Conservation (phyloP, 2,113 vertebrate genomes). For the Corvus hawaiiensis region DNA sequence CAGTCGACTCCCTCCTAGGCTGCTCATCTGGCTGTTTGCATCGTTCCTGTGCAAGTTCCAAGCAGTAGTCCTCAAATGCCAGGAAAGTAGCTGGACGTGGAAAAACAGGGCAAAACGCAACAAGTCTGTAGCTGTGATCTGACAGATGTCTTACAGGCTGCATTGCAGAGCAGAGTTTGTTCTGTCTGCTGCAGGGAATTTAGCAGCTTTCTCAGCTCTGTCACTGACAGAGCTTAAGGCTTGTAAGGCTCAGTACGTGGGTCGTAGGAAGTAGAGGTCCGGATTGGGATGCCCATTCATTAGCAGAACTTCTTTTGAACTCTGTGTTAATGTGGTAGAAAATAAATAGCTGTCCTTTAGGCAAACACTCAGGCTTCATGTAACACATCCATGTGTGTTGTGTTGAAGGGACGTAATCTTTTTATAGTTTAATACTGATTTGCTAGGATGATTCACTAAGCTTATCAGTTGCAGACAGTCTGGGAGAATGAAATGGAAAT, state of each 20-base stretch:
- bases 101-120: not conserved
- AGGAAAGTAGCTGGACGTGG: constrained; percentile 28
- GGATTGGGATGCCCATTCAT: not conserved
- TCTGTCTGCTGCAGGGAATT: not conserved
- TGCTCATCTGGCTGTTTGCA: not conserved
- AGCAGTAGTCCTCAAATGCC: constrained; percentile 6
- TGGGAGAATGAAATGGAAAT: constrained; percentile 25
- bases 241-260: fast-evolving
- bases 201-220: not conserved
- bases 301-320: not conserved
- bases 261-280: not conserved
- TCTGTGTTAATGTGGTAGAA: not conserved
- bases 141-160: not conserved
- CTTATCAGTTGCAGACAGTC: constrained; percentile 60
- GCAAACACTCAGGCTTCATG: not conserved
- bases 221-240: not conserved
- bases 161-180: not conserved
- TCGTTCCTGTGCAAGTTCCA: not conserved
- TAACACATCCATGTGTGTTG: fast-evolving
- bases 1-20: not conserved
- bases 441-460: not conserved
- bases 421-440: constrained; percentile 13
- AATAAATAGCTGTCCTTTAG: not conserved
- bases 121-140: not conserved
- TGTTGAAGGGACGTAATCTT: not conserved